These are phyloP conservation scores for Elegia similella DNA, from an alignment of 2,888 invertebrate species.

Conservation along the genomic window DNA sequence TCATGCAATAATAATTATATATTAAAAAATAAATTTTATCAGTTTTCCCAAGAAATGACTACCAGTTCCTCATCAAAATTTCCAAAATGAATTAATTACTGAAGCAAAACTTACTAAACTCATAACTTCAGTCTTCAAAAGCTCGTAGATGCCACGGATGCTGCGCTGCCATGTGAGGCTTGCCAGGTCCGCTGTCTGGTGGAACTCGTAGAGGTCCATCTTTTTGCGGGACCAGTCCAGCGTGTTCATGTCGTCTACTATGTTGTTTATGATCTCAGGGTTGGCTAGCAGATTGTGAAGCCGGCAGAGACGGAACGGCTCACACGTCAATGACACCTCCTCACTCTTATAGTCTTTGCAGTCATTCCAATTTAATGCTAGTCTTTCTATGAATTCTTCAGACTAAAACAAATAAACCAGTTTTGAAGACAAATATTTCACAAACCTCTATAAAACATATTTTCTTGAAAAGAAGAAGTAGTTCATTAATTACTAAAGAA, in stretches of 20 bases:
- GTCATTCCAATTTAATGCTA: slow-evolving; percentile 73
- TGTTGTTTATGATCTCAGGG: slow-evolving; percentile 79
- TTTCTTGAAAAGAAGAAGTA: no score
- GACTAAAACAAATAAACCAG: slow-evolving; percentile 42
- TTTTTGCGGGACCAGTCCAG: slow-evolving; percentile 88
- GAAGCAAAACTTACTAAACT: slow-evolving; percentile 80
- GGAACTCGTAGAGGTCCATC: slow-evolving; percentile 94
- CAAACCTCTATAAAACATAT: no score
- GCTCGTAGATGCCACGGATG: slow-evolving; percentile 83
- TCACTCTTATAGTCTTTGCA: slow-evolving; percentile 54
- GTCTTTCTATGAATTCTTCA: slow-evolving; percentile 60
- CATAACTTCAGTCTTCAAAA: slow-evolving; percentile 84
- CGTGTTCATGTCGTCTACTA: slow-evolving; percentile 85
- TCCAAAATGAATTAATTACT: no score
- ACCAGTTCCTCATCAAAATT: no score
- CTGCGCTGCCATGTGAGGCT: slow-evolving; percentile 78
- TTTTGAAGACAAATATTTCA: background rate
- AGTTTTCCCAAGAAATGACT: no score
- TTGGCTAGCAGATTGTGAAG: slow-evolving; percentile 84
- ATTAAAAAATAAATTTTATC: no score
- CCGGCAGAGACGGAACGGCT: slow-evolving; percentile 86
- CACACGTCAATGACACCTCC: slow-evolving; percentile 76
- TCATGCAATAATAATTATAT: no score
- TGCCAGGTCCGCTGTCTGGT: slow-evolving; percentile 88
- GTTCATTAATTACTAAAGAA: no score